Evolutionary conservation across 2,888 invertebrate genomes (phyloP).

Genomic region (Halocaridina rubra): DNA sequence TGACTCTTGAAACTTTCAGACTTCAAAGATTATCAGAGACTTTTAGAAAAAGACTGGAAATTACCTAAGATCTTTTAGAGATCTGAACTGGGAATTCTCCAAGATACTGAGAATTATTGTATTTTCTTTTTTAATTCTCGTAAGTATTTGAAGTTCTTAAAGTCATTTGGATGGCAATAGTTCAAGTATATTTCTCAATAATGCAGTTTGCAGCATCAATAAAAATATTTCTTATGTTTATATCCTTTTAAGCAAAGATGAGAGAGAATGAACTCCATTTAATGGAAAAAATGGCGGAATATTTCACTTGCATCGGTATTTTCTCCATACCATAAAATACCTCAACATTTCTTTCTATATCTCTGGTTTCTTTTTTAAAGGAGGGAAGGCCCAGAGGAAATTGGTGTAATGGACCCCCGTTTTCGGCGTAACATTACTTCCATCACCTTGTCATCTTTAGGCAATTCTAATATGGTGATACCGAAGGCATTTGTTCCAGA

Average conservation of each 20-base stretch:
- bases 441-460: neutral
- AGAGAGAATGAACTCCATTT: neutral
- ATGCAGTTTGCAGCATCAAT: neutral
- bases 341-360: no score
- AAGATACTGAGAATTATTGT: no score
- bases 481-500: neutral
- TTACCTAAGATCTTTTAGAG: no score
- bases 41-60: no score
- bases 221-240: neutral
- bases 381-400: slow-evolving; percentile 1
- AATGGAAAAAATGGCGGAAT: neutral
- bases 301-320: neutral
- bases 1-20: no score
- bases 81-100: no score
- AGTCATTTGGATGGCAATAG: no score
- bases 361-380: no score
- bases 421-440: neutral
- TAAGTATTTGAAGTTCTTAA: neutral
- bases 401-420: neutral
- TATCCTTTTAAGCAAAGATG: neutral
- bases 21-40: no score
- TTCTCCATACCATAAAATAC: no score
- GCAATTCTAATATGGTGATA: neutral
- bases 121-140: neutral
- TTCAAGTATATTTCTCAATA: no score